A percentile compares a stretch with the other conserved stretches of the same genome.
Conservation (phyloP, 2,113 vertebrate genomes). For the Propithecus coquereli region DNA sequence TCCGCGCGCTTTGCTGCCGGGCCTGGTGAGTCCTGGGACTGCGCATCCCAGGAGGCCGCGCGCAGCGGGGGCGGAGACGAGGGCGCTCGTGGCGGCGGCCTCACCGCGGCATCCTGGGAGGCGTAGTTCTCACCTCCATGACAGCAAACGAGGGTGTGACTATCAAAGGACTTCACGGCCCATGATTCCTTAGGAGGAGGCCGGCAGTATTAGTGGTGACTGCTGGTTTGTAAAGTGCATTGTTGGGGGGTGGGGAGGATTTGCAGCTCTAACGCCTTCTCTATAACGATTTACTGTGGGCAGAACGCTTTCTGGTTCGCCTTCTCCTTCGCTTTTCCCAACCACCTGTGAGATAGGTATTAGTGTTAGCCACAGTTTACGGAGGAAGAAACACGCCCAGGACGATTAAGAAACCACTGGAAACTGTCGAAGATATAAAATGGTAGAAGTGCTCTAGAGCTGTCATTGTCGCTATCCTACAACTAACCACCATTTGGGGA, state of each 20-base stretch:
- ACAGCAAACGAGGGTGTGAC: background rate
- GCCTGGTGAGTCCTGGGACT: rapidly evolving
- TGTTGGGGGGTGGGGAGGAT: background rate
- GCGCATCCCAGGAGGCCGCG: slow-evolving; percentile 41
- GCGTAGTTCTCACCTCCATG: slow-evolving; percentile 46
- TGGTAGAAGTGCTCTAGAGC: background rate
- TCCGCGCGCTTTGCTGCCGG: rapidly evolving
- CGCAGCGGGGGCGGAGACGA: slow-evolving; percentile 16
- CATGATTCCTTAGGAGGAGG: slow-evolving; percentile 49
- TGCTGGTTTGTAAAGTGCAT: background rate
- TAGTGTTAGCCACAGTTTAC: background rate
- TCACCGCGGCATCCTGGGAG: slow-evolving; percentile 47
- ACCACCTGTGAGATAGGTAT: background rate
- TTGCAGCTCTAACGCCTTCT: background rate
- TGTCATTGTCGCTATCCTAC: background rate
- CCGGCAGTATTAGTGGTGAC: background rate
- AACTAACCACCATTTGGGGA: background rate
- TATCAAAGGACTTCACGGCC: slow-evolving; percentile 59
- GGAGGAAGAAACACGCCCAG: background rate
- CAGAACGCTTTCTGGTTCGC: rapidly evolving
- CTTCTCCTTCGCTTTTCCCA: background rate
- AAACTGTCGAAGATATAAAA: background rate
- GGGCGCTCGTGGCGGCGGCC: background rate
- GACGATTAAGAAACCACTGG: background rate
- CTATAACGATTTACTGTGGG: background rate